These are phyloP conservation scores for Caenorhabditis briggsae DNA, from an alignment of 1,140 invertebrate species.

Conservation along the genomic window DNA sequence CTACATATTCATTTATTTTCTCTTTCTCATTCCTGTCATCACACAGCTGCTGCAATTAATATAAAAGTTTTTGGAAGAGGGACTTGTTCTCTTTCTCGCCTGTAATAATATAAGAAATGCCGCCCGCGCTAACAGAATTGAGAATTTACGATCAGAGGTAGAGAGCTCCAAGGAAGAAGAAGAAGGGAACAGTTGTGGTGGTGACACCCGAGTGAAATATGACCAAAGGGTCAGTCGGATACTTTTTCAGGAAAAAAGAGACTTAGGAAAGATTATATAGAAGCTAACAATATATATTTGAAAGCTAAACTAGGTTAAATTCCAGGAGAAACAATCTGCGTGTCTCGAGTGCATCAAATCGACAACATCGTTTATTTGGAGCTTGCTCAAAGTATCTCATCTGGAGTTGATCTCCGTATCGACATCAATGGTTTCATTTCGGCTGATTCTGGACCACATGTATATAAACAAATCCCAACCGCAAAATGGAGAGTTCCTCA, in stretches of 20 bases:
- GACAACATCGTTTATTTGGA: constrained; percentile 32
- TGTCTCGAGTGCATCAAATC: constrained; percentile 22
- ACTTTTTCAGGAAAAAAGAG: constrained; percentile 18
- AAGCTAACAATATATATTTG: background rate
- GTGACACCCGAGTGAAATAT: constrained; percentile 56
- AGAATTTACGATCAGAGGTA: constrained; percentile 30
- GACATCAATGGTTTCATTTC: constrained; percentile 45
- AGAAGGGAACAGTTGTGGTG: constrained; percentile 39
- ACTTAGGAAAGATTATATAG: background rate
- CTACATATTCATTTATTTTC: background rate
- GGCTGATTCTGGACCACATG: constrained; percentile 9
- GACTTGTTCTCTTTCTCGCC: background rate
- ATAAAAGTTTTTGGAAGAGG: background rate
- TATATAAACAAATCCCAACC: constrained; percentile 25
- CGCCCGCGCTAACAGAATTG: constrained; percentile 7
- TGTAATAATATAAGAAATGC: constrained; percentile 35
- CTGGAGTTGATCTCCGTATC: constrained; percentile 17
- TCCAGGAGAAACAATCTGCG: constrained; percentile 31
- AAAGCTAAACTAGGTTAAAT: too few species aligned
- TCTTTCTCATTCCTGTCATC: constrained; percentile 16
- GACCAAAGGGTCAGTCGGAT: constrained; percentile 34
- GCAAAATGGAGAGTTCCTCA: constrained; percentile 49
- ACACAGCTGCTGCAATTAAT: constrained; percentile 50
- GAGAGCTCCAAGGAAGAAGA: background rate
- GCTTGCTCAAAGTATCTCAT: constrained; percentile 28